These are phyloP conservation scores for Nothobranchius furzeri DNA, from an alignment of 2,113 vertebrate species.

Conservation along the genomic window DNA sequence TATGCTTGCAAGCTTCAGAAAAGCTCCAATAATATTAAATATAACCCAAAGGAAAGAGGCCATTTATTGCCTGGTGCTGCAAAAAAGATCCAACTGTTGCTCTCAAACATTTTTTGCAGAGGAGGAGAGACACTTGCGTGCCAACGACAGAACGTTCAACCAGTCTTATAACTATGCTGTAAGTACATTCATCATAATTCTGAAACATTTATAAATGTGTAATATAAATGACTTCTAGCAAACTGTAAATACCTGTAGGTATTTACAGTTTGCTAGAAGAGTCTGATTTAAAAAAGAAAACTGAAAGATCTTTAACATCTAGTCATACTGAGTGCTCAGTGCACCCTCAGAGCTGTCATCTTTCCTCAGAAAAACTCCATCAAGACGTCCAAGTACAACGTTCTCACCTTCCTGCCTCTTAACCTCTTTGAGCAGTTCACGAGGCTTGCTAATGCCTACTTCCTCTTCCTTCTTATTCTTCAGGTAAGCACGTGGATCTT, in stretches of 20 bases:
- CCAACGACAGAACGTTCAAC: constrained; percentile 88
- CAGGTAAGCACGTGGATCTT: constrained; percentile 79
- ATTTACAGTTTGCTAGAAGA: too few species aligned
- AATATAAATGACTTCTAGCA: too few species aligned
- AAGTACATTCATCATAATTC: constrained; percentile 60
- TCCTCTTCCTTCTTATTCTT: constrained; percentile 87
- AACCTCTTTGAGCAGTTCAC: constrained; percentile 98
- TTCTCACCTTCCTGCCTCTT: constrained; percentile 90
- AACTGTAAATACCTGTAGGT: too few species aligned
- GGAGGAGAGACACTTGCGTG: constrained; percentile 84
- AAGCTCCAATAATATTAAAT: too few species aligned
- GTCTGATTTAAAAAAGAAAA: too few species aligned
- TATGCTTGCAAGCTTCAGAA: too few species aligned
- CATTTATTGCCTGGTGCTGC: neutral
- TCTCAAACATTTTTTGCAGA: constrained; percentile 64
- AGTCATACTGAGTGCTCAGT: neutral
- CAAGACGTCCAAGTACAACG: constrained; percentile 93
- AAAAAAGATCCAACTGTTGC: neutral
- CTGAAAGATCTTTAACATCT: neutral
- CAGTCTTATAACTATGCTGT: constrained; percentile 86
- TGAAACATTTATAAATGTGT: neutral
- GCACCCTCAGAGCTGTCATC: constrained; percentile 2
- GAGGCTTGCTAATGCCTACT: constrained; percentile 95
- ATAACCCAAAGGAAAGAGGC: neutral
- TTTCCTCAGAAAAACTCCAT: constrained; percentile 87